A percentile compares a stretch with the other conserved stretches of the same genome.
These are phyloP conservation scores for Chalcosyrphus nemorum DNA, from an alignment of 2,888 invertebrate species.

Conservation along the genomic window DNA sequence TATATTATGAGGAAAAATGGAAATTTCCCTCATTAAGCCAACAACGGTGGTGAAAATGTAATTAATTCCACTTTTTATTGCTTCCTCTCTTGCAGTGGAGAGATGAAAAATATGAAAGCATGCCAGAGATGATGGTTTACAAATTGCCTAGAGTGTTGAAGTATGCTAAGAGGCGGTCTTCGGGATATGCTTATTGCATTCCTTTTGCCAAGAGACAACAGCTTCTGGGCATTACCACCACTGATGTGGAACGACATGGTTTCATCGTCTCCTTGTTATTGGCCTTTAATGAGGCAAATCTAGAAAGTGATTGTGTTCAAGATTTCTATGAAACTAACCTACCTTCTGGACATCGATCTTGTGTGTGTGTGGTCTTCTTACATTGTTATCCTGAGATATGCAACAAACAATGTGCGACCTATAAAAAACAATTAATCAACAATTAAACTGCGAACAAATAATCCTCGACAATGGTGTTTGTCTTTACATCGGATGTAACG, in stretches of 20 bases:
- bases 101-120: slow-evolving; percentile 42
- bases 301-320: too few relatives aligned
- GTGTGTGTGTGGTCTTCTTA: slow-evolving; percentile 18
- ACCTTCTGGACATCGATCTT: not conserved
- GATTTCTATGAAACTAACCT: not conserved
- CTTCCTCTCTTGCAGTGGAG: not conserved
- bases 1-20: slow-evolving; percentile 48
- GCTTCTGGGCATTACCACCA: not conserved
- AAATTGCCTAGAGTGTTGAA: slow-evolving; percentile 49
- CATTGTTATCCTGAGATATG: slow-evolving; percentile 14
- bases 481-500: slow-evolving; percentile 55
- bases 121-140: slow-evolving; percentile 55
- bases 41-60: slow-evolving; percentile 65
- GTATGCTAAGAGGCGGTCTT: slow-evolving; percentile 18
- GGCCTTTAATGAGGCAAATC: not conserved
- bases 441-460: slow-evolving; percentile 67
- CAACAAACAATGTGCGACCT: not conserved
- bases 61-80: slow-evolving; percentile 32
- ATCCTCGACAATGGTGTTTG: slow-evolving; percentile 33
- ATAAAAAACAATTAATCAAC: slow-evolving; percentile 66
- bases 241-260: not conserved
- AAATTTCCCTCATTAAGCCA: slow-evolving; percentile 64
- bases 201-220: too few relatives aligned
- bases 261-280: too few relatives aligned
- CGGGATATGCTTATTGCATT: slow-evolving; percentile 29